Evolutionary conservation across 1,140 invertebrate species (phyloP).

Genomic region (Euschistus heros): DNA sequence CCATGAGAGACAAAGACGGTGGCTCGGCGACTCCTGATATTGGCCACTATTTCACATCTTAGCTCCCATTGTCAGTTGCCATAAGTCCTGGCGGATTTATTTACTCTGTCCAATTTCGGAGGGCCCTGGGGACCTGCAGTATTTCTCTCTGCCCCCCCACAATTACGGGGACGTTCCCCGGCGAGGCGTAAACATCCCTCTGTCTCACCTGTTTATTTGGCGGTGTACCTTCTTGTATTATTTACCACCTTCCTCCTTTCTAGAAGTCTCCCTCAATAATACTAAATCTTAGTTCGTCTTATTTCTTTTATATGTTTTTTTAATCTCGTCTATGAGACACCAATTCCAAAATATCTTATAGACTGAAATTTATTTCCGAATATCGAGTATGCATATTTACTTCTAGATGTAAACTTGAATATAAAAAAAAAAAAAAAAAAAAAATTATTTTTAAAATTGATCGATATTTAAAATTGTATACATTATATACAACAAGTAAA

Average conservation of each 20-base stretch:
- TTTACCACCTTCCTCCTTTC: not conserved
- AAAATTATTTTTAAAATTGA: too few relatives aligned
- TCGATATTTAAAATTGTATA: too few relatives aligned
- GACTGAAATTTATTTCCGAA: too few relatives aligned
- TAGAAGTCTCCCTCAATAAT: too few relatives aligned
- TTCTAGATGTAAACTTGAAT: too few relatives aligned
- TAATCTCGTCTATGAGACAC: too few relatives aligned
- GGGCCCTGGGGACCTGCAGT: not conserved
- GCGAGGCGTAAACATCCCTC: conserved; percentile 1
- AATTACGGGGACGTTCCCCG: not conserved
- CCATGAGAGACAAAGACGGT: not conserved
- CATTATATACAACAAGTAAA: too few relatives aligned
- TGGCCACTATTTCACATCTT: conserved; percentile 8
- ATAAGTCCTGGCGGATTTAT: conserved; percentile 1
- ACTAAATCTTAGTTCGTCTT: too few relatives aligned
- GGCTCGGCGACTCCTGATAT: not conserved
- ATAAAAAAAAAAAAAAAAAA: too few relatives aligned
- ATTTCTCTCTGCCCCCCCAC: conserved; percentile 1
- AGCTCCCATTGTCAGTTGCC: conserved; percentile 4
- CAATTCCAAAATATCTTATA: too few relatives aligned
- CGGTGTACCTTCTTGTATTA: not conserved
- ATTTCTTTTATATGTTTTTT: too few relatives aligned
- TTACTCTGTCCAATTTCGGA: conserved; percentile 8
- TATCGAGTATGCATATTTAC: too few relatives aligned
- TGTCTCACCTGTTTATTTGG: conserved; percentile 2